A percentile compares a stretch with the other conserved stretches of the same genome.
These are phyloP conservation scores for Cheilosia impressa DNA, from an alignment of 2,888 invertebrate species.

Conservation along the genomic window DNA sequence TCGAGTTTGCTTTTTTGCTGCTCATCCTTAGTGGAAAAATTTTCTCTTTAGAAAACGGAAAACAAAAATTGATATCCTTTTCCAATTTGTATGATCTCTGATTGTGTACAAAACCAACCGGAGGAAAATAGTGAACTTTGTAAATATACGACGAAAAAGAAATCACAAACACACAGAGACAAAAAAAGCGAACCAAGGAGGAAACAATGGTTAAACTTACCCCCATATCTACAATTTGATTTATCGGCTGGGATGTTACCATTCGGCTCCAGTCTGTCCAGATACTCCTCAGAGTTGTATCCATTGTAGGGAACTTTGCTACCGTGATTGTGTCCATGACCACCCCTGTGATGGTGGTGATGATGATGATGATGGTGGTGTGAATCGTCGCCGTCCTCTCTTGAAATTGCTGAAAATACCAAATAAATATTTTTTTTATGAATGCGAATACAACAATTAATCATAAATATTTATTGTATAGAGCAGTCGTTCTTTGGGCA, in stretches of 20 bases:
- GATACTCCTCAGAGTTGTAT: constrained; percentile 94
- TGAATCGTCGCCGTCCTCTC: constrained; percentile 93
- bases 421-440: constrained; percentile 67
- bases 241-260: constrained; percentile 96
- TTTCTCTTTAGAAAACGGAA: background rate
- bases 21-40: constrained; percentile 1
- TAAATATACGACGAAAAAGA: constrained; percentile 21
- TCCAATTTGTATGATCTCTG: constrained; percentile 67
- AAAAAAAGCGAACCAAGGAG: constrained; percentile 9
- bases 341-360: constrained; percentile 85
- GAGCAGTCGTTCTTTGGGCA: constrained; percentile 27
- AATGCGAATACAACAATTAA: constrained; percentile 50
- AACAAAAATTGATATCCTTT: constrained; percentile 54
- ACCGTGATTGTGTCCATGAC: constrained; percentile 84
- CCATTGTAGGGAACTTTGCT: constrained; percentile 95
- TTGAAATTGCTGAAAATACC: constrained; percentile 91
- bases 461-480: constrained; percentile 52
- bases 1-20: constrained; percentile 11
- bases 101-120: constrained; percentile 46
- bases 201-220: constrained; percentile 78
- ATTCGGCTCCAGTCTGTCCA: constrained; percentile 96
- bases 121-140: constrained; percentile 24
- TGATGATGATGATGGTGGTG: constrained; percentile 86
- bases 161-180: background rate
- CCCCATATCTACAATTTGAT: constrained; percentile 89